Conservation (phyloP, 2,888 invertebrate genomes). For the Acanthosepion esculentum region DNA sequence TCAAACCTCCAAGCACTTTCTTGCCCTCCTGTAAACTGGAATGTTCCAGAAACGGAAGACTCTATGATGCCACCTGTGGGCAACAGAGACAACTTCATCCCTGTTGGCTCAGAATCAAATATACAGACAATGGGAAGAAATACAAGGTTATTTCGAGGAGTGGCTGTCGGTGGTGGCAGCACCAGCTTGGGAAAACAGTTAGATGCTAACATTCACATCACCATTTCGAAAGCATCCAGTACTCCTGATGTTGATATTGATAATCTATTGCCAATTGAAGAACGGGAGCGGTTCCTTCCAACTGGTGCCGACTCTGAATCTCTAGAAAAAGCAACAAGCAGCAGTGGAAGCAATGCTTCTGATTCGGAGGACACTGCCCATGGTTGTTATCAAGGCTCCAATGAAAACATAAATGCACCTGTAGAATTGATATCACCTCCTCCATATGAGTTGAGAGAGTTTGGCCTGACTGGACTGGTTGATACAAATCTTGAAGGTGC, state of each 20-base stretch:
- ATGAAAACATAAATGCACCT: background rate
- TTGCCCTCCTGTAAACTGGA: background rate
- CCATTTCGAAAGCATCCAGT: background rate
- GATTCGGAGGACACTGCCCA: background rate
- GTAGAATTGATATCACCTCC: background rate
- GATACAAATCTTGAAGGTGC: background rate
- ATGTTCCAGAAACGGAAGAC: background rate
- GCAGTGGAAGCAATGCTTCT: background rate
- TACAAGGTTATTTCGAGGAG: background rate
- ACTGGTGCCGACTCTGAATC: slow-evolving; percentile 36
- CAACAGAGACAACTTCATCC: slow-evolving; percentile 8
- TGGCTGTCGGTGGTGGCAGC: background rate
- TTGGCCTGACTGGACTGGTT: background rate
- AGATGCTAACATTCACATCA: background rate
- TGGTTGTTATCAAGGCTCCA: background rate
- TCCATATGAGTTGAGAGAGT: background rate
- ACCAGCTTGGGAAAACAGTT: background rate
- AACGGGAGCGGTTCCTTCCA: slow-evolving; percentile 40
- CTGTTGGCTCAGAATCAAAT: slow-evolving; percentile 2
- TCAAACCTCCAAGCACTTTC: background rate
- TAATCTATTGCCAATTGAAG: slow-evolving; percentile 4
- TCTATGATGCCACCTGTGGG: background rate
- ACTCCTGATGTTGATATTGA: background rate
- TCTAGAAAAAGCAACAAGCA: background rate
- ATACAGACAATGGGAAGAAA: background rate